These are phyloP conservation scores for Saimiri boliviensis DNA, from an alignment of 2,113 vertebrate genomes.

Conservation along the genomic window DNA sequence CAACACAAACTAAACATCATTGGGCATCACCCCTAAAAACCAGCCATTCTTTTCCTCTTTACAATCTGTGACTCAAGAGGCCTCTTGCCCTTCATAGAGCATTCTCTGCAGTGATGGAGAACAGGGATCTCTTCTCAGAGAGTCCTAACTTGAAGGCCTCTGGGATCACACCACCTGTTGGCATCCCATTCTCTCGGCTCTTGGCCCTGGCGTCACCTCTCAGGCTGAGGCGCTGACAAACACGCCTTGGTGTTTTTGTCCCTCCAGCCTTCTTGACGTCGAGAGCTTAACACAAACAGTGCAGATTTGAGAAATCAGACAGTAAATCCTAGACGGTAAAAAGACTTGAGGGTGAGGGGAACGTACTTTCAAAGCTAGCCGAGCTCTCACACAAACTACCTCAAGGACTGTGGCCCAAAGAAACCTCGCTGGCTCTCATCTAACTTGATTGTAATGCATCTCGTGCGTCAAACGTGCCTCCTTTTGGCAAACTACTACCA, in stretches of 20 bases:
- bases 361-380: slow-evolving; percentile 16
- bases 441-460: background rate
- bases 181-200: background rate
- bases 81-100: background rate
- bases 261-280: background rate
- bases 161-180: background rate
- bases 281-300: slow-evolving; percentile 4
- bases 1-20: background rate
- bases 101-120: background rate
- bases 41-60: background rate
- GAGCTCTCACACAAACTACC: background rate
- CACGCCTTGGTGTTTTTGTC: background rate
- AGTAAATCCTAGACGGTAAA: background rate
- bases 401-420: background rate
- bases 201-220: background rate
- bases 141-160: background rate
- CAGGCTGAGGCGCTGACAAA: background rate
- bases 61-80: background rate
- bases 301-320: background rate
- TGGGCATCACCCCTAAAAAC: background rate
- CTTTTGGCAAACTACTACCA: background rate
- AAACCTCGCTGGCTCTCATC: background rate
- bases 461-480: background rate
- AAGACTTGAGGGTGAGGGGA: background rate
- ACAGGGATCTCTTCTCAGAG: background rate